Evolutionary conservation across 2,797 vertebrate species (phyloP).

Genomic region (Streptopelia turtur): DNA sequence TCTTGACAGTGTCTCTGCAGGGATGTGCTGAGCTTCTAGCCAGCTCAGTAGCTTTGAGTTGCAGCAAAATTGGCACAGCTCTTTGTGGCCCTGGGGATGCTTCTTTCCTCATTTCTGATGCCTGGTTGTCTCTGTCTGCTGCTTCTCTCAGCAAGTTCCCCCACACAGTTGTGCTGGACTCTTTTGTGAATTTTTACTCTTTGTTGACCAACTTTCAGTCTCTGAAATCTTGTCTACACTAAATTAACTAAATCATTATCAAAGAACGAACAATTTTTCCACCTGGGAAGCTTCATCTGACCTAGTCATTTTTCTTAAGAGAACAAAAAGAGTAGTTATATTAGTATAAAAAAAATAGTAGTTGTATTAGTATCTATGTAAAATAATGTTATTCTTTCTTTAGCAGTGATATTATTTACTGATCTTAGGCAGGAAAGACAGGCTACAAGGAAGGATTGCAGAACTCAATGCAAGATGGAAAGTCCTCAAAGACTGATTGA

Average conservation of each 20-base stretch:
- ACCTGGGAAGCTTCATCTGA: background rate
- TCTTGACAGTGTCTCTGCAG: background rate
- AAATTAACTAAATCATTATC: background rate
- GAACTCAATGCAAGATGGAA: background rate
- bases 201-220: background rate
- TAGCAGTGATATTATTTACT: background rate
- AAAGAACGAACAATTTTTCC: background rate
- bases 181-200: background rate
- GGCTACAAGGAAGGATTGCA: background rate
- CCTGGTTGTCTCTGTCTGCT: background rate
- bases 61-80: constrained; percentile 17
- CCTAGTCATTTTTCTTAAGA: background rate
- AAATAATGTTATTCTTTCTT: background rate
- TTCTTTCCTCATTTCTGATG: background rate
- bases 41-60: constrained; percentile 37
- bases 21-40: constrained; percentile 21
- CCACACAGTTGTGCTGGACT: background rate
- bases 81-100: background rate
- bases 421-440: background rate
- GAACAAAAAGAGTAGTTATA: background rate
- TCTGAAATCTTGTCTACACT: background rate
- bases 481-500: background rate
- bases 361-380: background rate
- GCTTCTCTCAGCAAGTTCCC: background rate
- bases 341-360: background rate